These are phyloP conservation scores for Liasis olivaceus DNA, from an alignment of 2,797 vertebrate species.

Conservation along the genomic window DNA sequence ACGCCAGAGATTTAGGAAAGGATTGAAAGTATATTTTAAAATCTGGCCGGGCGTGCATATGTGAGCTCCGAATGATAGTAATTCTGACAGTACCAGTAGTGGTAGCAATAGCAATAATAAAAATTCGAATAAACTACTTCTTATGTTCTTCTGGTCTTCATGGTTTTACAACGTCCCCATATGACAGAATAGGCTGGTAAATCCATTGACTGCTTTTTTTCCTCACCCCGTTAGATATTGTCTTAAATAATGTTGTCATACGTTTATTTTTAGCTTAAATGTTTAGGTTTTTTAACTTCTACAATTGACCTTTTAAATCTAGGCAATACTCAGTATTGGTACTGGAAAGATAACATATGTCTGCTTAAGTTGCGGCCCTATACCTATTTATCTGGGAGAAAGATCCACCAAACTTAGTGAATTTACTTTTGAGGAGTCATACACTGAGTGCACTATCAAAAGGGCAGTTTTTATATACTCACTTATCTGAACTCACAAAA, in stretches of 20 bases:
- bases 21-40: conserved; percentile 5
- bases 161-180: conserved; percentile 8
- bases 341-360: not conserved
- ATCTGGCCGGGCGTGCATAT: not conserved
- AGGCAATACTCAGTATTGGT: conserved; percentile 16
- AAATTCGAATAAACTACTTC: not conserved
- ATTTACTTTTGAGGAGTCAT: not conserved
- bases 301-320: conserved; percentile 16
- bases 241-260: conserved; percentile 11
- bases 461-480: not conserved
- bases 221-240: not conserved
- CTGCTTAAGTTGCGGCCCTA: conserved; percentile 34
- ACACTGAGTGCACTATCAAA: not conserved
- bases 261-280: not conserved
- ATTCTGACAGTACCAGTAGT: not conserved
- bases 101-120: not conserved
- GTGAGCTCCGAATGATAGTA: not conserved
- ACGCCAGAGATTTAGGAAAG: not conserved
- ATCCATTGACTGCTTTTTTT: not conserved
- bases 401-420: not conserved
- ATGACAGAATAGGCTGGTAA: not conserved
- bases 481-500: not conserved
- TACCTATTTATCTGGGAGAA: conserved; percentile 22
- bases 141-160: conserved; percentile 6
- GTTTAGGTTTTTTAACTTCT: not conserved